A percentile compares a stretch with the other conserved stretches of the same genome.
Evolutionary conservation across 1,140 invertebrate genomes (phyloP).

Genomic region (Euura saliciscinereae): DNA sequence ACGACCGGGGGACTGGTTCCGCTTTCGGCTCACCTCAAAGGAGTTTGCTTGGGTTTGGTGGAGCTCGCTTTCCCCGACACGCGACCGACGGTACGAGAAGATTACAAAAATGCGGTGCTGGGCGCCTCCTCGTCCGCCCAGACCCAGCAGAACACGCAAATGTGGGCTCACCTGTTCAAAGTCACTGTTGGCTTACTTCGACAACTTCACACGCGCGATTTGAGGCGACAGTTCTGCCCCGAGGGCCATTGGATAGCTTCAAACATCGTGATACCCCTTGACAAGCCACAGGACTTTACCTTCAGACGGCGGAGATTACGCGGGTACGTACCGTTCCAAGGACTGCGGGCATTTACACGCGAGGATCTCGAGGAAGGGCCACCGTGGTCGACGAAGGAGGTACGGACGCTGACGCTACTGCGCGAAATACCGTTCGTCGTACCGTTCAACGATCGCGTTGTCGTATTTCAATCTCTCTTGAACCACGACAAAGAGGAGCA

Average conservation of each 20-base stretch:
- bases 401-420: constrained; percentile 85
- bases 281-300: constrained; percentile 68
- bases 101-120: constrained; percentile 54
- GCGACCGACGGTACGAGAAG: constrained; percentile 63
- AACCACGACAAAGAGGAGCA: constrained; percentile 74
- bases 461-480: constrained; percentile 81
- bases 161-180: constrained; percentile 63
- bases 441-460: constrained; percentile 86
- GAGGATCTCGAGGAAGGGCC: constrained; percentile 77
- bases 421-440: constrained; percentile 94
- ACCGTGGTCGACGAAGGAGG: constrained; percentile 86
- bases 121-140: constrained; percentile 46
- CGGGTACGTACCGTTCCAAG: constrained; percentile 69
- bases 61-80: constrained; percentile 89
- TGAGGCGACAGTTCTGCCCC: constrained; percentile 78
- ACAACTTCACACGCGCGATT: constrained; percentile 83
- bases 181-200: constrained; percentile 72
- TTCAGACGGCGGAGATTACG: constrained; percentile 61
- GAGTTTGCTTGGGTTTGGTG: constrained; percentile 86
- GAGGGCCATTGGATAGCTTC: constrained; percentile 78
- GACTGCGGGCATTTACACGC: constrained; percentile 64
- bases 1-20: constrained; percentile 67
- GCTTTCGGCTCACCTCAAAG: constrained; percentile 74
- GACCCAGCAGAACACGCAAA: constrained; percentile 56
- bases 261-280: constrained; percentile 70